Percentiles rank a stretch among this genome's conserved stretches.
Conservation (phyloP, 2,113 vertebrate species). For the Sciurus niger region DNA sequence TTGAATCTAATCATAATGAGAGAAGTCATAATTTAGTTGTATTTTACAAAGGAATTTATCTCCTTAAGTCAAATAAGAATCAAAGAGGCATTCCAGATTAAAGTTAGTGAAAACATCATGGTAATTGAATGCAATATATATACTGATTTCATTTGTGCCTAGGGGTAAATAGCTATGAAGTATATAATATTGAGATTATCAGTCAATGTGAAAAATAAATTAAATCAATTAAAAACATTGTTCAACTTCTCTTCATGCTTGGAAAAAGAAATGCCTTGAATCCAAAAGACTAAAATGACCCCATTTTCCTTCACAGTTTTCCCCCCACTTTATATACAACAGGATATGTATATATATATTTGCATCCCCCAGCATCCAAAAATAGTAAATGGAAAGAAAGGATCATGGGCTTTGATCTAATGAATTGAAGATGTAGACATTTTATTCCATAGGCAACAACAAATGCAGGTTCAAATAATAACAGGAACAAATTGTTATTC, state of each 20-base stretch:
- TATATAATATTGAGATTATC: neutral
- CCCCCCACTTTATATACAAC: neutral
- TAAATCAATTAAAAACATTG: neutral
- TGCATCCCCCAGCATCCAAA: slow-evolving; percentile 25
- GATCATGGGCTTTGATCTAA: neutral
- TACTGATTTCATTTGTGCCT: neutral
- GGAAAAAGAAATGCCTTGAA: slow-evolving; percentile 69
- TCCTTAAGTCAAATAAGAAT: neutral
- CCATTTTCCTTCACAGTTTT: neutral
- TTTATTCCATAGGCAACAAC: neutral
- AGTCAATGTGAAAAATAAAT: neutral
- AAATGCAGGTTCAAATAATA: slow-evolving; percentile 47
- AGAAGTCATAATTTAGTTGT: neutral
- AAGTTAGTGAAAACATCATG: neutral
- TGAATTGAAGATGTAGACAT: neutral
- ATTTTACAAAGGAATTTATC: neutral
- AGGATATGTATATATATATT: neutral
- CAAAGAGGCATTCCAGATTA: neutral
- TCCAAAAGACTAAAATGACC: slow-evolving; percentile 36
- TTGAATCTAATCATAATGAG: neutral
- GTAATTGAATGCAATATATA: neutral
- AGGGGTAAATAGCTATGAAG: neutral
- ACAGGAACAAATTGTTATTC: neutral
- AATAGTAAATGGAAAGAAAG: slow-evolving; percentile 50
- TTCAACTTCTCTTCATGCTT: slow-evolving; percentile 60